These are phyloP conservation scores for Neodontobutis hainanensis DNA, from an alignment of 2,113 vertebrate species.

Conservation along the genomic window DNA sequence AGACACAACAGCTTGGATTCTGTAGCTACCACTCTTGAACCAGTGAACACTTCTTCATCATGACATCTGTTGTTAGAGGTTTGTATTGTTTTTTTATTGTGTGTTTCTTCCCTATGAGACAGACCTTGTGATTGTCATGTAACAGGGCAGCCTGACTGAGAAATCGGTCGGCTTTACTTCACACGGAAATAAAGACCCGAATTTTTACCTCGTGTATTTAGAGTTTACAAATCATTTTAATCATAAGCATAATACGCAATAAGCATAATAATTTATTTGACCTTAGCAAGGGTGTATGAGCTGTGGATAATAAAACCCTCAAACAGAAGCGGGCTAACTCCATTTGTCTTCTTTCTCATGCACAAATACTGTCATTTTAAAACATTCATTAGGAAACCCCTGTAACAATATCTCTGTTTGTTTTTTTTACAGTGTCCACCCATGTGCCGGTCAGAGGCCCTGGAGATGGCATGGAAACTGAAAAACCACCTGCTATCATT, in stretches of 20 bases:
- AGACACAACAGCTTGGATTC: neutral
- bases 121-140: neutral
- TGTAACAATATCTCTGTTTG: neutral
- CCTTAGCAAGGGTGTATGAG: too few relatives aligned
- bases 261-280: too few relatives aligned
- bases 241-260: too few relatives aligned
- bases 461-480: slow-evolving; percentile 98
- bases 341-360: too few relatives aligned
- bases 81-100: neutral
- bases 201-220: too few relatives aligned
- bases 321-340: too few relatives aligned
- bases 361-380: too few relatives aligned
- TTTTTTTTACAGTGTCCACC: slow-evolving; percentile 48
- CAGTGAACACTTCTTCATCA: slow-evolving; percentile 32
- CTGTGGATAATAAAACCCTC: too few relatives aligned
- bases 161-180: neutral
- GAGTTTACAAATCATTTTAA: too few relatives aligned
- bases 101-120: neutral
- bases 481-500: slow-evolving; percentile 72
- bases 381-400: too few relatives aligned
- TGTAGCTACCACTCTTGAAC: neutral
- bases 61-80: slow-evolving; percentile 75
- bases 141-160: neutral
- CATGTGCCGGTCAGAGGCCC: slow-evolving; percentile 84
- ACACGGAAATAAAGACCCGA: neutral